These are phyloP conservation scores for Heteronetta atricapilla DNA, from an alignment of 2,113 vertebrate genomes.

Conservation along the genomic window DNA sequence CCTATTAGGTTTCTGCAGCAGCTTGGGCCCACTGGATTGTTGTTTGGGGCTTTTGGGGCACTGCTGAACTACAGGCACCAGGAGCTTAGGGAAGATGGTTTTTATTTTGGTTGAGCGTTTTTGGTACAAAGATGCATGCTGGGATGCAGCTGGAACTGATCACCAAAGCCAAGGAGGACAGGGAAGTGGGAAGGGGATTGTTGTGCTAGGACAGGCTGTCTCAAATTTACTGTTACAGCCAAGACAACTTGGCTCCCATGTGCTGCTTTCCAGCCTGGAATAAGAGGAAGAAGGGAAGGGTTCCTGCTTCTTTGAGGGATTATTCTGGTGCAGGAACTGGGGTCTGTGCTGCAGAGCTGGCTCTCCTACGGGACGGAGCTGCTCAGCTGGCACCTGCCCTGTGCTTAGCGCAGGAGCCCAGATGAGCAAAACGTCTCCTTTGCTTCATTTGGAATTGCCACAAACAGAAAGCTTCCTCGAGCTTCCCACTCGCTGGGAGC, in stretches of 20 bases:
- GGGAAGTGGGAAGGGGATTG: background rate
- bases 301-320: background rate
- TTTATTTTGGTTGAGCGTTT: background rate
- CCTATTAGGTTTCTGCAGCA: background rate
- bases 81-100: background rate
- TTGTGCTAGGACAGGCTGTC: background rate
- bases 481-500: accelerated
- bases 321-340: background rate
- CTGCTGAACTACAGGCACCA: background rate
- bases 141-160: background rate
- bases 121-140: background rate
- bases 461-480: background rate
- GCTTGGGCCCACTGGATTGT: background rate
- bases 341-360: background rate
- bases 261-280: background rate
- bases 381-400: background rate
- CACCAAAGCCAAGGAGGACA: background rate
- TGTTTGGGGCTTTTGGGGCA: background rate
- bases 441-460: background rate
- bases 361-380: accelerated
- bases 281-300: background rate
- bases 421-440: background rate
- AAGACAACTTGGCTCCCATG: background rate
- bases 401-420: background rate
- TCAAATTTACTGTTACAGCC: accelerated